A percentile compares a stretch with the other conserved stretches of the same genome.
phyloP scores from a whole-genome alignment of 2,888 invertebrate genomes.

The Drosophila percnosoma region DNA sequence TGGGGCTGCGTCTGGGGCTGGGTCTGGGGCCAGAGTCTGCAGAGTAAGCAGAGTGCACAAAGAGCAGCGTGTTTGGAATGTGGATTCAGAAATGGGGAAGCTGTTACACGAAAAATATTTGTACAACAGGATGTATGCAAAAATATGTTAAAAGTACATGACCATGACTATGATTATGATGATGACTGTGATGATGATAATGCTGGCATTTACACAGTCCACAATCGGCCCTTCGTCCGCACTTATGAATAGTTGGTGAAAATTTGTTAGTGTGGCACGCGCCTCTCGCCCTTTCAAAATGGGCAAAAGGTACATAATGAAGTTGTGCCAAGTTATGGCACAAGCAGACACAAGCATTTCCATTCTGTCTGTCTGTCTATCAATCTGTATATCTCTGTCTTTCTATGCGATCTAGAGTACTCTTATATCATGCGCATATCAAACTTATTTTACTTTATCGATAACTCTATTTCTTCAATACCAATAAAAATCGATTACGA shows the following conservation, averaged over 20 bases:
- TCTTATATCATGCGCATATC: background rate
- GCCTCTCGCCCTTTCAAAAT: slow-evolving; percentile 9
- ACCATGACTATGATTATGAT: slow-evolving; percentile 33
- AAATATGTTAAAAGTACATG: slow-evolving; percentile 57
- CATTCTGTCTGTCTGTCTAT: background rate
- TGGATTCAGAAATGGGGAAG: slow-evolving; percentile 53
- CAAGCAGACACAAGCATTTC: background rate
- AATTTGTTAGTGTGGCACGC: slow-evolving; percentile 65
- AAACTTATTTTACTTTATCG: background rate
- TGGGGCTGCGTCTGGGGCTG: background rate
- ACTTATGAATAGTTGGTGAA: slow-evolving; percentile 58
- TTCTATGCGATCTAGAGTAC: too few species aligned
- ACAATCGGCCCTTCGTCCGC: slow-evolving; percentile 19
- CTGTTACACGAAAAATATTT: slow-evolving; percentile 75
- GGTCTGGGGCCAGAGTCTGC: background rate
- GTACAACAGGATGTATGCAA: slow-evolving; percentile 69
- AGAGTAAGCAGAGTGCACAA: background rate
- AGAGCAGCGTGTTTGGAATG: slow-evolving; percentile 27
- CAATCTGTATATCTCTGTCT: background rate
- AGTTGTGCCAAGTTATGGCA: background rate
- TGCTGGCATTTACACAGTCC: slow-evolving; percentile 35
- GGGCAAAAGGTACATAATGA: background rate
- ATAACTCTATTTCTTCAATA: background rate
- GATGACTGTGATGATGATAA: slow-evolving; percentile 29
- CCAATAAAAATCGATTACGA: background rate